phyloP scores from a whole-genome alignment of 2,113 vertebrate species.

The Ondatra zibethicus region DNA sequence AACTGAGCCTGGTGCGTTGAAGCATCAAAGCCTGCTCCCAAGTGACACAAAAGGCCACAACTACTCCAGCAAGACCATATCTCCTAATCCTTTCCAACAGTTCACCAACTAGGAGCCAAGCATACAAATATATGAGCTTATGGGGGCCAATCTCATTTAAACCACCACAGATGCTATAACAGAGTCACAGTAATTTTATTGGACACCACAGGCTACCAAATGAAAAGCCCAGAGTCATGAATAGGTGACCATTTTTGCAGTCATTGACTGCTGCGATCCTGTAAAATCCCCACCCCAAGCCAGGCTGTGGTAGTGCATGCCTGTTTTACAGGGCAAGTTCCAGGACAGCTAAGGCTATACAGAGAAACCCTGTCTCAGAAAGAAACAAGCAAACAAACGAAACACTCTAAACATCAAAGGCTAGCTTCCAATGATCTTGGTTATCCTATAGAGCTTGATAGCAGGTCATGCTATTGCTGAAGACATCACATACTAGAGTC shows the following conservation, averaged over 20 bases:
- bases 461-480: not conserved
- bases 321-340: not conserved
- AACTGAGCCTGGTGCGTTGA: not conserved
- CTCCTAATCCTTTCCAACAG: not conserved
- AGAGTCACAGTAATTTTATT: not conserved
- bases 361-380: not conserved
- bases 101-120: not conserved
- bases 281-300: not conserved
- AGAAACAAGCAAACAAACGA: not conserved
- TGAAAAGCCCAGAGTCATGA: not conserved
- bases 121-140: not conserved
- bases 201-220: not conserved
- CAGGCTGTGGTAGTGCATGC: too few relatives aligned
- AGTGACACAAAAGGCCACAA: not conserved
- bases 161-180: not conserved
- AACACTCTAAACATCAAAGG: not conserved
- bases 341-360: not conserved
- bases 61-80: not conserved
- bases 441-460: not conserved
- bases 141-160: not conserved
- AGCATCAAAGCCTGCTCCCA: not conserved
- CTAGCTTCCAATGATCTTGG: not conserved
- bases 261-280: not conserved
- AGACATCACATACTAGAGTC: not conserved
- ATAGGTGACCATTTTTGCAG: not conserved